Evolutionary conservation across 2,797 vertebrate species (phyloP).

Genomic region (Tolypeutes matacus): DNA sequence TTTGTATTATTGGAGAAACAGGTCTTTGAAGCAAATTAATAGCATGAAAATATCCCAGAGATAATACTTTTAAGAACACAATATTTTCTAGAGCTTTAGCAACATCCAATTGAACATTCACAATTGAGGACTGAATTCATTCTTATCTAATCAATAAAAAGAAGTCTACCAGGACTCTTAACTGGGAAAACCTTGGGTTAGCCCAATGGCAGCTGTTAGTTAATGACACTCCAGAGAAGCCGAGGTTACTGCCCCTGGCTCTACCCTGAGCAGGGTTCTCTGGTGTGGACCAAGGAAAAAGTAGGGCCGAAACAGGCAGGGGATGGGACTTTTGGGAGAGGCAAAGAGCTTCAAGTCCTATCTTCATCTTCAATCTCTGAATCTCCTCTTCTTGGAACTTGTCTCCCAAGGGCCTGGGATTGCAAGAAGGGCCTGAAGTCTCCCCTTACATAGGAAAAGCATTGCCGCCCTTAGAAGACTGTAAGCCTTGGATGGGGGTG

Average conservation of each 20-base stretch:
- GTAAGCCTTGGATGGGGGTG: neutral
- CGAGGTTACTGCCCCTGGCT: neutral
- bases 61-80: conserved; percentile 43
- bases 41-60: conserved; percentile 64
- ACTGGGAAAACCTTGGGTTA: neutral
- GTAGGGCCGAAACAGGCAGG: neutral
- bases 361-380: conserved; percentile 14
- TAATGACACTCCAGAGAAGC: neutral
- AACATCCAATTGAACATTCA: neutral
- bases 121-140: neutral
- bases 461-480: neutral
- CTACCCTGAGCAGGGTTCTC: neutral
- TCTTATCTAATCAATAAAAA: conserved; percentile 44
- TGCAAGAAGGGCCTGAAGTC: neutral
- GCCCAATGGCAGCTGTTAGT: neutral
- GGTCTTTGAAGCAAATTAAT: conserved; percentile 75
- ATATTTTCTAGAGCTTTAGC: conserved; percentile 24
- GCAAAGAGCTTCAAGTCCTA: neutral
- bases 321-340: neutral
- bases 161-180: neutral
- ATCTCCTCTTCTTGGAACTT: neutral
- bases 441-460: neutral
- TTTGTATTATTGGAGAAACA: conserved; percentile 46
- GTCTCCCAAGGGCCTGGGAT: neutral
- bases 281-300: neutral